Conservation (phyloP, 2,113 vertebrate species). For the Cyrtonyx montezumae region DNA sequence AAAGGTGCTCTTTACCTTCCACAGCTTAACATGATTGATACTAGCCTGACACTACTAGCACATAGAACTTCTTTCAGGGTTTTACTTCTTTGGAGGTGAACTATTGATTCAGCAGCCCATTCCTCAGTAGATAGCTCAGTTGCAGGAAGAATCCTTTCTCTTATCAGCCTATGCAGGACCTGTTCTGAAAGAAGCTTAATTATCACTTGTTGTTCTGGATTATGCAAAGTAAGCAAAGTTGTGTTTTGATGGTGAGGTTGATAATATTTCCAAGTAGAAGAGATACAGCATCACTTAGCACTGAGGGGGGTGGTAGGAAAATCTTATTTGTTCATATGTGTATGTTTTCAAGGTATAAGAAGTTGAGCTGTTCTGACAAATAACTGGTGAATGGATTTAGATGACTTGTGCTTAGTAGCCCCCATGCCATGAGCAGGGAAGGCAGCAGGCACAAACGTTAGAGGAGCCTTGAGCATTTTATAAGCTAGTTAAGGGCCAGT, state of each 20-base stretch:
- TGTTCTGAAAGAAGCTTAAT: slow-evolving; percentile 36
- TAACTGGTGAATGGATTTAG: neutral
- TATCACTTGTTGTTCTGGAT: neutral
- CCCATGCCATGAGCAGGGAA: neutral
- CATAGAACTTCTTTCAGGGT: neutral
- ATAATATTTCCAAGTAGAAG: neutral
- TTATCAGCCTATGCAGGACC: neutral
- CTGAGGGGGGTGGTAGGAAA: neutral
- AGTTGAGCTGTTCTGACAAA: neutral
- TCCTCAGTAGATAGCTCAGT: slow-evolving; percentile 4
- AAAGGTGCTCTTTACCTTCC: neutral
- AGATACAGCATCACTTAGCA: neutral
- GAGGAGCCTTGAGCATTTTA: neutral
- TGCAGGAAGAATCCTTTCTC: neutral
- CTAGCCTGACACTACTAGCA: neutral
- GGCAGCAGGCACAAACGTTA: neutral
- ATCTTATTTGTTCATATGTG: neutral
- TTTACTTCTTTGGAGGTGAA: neutral
- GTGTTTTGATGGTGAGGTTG: neutral
- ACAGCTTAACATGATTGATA: neutral
- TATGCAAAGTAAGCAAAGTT: neutral
- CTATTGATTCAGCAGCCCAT: neutral
- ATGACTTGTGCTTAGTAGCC: neutral
- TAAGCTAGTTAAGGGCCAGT: neutral
- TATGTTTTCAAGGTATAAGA: neutral